Base-by-base conservation (phyloP, 2,888 invertebrate genomes). In the Leuctra nigra region DNA sequence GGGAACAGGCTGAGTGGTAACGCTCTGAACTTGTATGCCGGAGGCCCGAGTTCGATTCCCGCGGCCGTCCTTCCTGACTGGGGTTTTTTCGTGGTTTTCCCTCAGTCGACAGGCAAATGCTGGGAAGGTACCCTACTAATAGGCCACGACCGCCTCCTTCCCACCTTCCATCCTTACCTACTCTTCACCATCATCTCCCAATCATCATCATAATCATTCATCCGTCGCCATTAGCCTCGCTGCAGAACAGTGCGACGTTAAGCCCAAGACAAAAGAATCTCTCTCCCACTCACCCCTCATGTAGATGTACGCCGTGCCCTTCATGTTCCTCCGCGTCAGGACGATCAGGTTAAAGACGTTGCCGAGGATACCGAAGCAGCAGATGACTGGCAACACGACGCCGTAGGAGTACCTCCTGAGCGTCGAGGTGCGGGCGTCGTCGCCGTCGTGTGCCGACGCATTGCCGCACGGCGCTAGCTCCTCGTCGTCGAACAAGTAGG, bases 221-320 rank as follows among this genome's bases (percentile, higher is more conserved):
- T 6, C 29, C 29, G 6, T 29, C 11, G 29, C 7, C 29, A 11
- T 29, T 29, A 11, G 29, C n/a, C n/a, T n/a, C n/a, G n/a, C n/a
- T n/a, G n/a, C n/a, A n/a, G n/a, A n/a, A n/a, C n/a, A n/a, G 29
- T 29, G 29, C 7, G 29, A 7, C 7, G 11, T 29, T n/a, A n/a
- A n/a, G 7, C 29, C 7, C 6, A 11, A 11, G 29, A 29, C 6
- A 11, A 11, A 7, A 29, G 29, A 6, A 29, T 11, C 29, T 29
- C 29, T 11, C 29, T 7, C 29, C 29, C 29, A n/a, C n/a, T n/a
- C n/a, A 85, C 85, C 84, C 72, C 84, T 72, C 84, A 85, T 85
- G 72, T 87, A 89, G 69, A 86, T 82, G 70, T 89, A 89, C 38
- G 88, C 88, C 0, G 86, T 84, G 39, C 87, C 86, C 64, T 86